Evolutionary conservation across 2,113 vertebrate species (phyloP), one percentile per base, ranked within the genome.

Genomic region (Suncus etruscus): DNA sequence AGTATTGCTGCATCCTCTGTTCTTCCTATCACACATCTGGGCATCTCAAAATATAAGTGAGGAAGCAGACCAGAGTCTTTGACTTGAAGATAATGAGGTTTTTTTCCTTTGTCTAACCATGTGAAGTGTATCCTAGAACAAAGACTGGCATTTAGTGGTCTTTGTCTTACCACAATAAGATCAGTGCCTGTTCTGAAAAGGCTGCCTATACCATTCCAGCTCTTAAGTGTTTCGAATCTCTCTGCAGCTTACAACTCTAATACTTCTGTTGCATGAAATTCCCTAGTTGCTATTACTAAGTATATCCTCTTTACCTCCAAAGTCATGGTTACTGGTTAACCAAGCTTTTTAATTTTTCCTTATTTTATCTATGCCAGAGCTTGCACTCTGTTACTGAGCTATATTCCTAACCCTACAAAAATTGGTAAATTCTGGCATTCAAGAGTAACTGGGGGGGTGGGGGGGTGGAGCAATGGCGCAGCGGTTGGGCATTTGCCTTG

Each of bases 41-140:
- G n/a, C 65, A 58, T 78, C 85, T 93, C 76, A 32, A 25, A 66
- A 51, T 88, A 65, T 79, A 78, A 83, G 15, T 9, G 47, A 5
- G 18, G 45, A 77, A 70, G 20, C 48, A 87, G 27, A 76, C 39
- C 72, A 27, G 51, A 81, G 69, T 58, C 32, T 95, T 48, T 70
- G 81, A 24, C 69, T 10, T 27, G 12, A 45, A 75, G 9, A 0
- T 50, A 9, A 66, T n/a, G 11, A 7, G 18, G 5, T 61, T 82
- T 81, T 51, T 50, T 24, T 76, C 48, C 39, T 78, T 20, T 61
- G 18, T 61, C 15, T 61, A 61, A 61, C 22, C 58, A 61, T 61
- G 15, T 61, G 58, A 15, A 54, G 15, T 54, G 51, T 54, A 15
- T 15, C 7, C 58, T 61, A 22, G 31, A 29, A 54, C 22, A 18